These are phyloP conservation scores for Lophotis ruficrista DNA, from an alignment of 2,113 vertebrate species.

Conservation along the genomic window DNA sequence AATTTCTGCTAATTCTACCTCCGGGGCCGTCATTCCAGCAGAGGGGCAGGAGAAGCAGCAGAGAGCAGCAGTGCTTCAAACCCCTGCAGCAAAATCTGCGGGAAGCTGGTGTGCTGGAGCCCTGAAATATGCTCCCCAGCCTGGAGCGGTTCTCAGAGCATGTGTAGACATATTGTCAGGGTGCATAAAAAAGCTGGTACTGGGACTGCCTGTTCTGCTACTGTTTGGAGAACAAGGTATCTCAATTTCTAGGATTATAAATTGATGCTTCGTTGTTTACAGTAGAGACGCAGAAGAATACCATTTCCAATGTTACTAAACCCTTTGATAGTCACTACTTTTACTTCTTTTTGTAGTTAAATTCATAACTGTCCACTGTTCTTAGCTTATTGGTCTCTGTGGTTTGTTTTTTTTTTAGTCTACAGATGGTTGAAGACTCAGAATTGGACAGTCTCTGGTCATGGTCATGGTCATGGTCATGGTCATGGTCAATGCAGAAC, in stretches of 20 bases:
- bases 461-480: not conserved
- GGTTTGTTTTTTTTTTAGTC: not conserved
- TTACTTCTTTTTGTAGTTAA: not conserved
- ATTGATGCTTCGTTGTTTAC: not conserved
- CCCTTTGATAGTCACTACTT: not conserved
- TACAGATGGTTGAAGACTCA: not conserved
- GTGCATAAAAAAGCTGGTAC: not conserved
- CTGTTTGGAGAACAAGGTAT: not conserved
- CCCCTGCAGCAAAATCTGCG: not conserved
- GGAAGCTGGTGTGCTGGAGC: not conserved
- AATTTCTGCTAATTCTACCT: not conserved
- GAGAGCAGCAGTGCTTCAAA: not conserved
- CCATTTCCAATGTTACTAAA: not conserved
- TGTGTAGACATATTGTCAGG: not conserved
- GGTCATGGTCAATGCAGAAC: not conserved
- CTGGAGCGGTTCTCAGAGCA: not conserved
- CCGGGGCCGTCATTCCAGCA: fast-evolving
- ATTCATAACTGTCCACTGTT: not conserved
- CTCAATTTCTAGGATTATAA: not conserved
- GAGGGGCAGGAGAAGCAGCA: not conserved
- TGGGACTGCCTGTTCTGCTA: not conserved
- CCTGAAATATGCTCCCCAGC: not conserved
- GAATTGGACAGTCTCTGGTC: not conserved
- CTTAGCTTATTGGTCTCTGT: not conserved
- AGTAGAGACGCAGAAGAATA: not conserved